Evolutionary conservation across 2,888 invertebrate genomes (phyloP).

Genomic region (Cremastinae sp.): DNA sequence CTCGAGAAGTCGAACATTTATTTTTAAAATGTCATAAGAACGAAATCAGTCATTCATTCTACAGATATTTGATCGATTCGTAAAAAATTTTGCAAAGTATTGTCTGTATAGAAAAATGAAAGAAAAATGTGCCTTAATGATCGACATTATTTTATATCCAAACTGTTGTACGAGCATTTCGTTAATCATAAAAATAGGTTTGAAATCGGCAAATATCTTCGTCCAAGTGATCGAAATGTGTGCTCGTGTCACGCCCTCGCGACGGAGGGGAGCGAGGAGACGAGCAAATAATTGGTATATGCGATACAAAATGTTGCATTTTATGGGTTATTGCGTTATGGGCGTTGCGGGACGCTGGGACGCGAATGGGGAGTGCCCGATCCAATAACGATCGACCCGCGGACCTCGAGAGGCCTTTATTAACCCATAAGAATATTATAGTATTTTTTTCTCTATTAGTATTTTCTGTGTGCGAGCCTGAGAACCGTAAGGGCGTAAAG

Average conservation of each 20-base stretch:
- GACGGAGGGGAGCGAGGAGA: slow-evolving; percentile 47
- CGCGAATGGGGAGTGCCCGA: slow-evolving; percentile 75
- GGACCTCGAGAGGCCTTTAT: slow-evolving; percentile 77
- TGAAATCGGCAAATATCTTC: slow-evolving; percentile 38
- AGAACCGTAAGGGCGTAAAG: slow-evolving; percentile 13
- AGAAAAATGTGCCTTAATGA: neutral
- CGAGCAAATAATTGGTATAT: slow-evolving; percentile 73
- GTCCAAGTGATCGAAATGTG: slow-evolving; percentile 16
- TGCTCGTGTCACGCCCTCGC: slow-evolving; percentile 58
- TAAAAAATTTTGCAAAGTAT: too few species aligned
- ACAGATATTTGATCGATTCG: too few species aligned
- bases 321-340: slow-evolving; percentile 79
- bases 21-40: too few species aligned
- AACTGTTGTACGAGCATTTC: neutral
- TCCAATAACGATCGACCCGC: slow-evolving; percentile 79
- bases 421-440: slow-evolving; percentile 74
- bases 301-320: slow-evolving; percentile 77
- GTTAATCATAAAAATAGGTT: slow-evolving; percentile 13
- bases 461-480: neutral
- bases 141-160: too few species aligned
- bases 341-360: slow-evolving; percentile 65
- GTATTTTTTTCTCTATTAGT: slow-evolving; percentile 19
- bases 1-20: too few species aligned
- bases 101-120: neutral
- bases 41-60: too few species aligned